These are phyloP conservation scores for Athripsodes cinereus DNA, from an alignment of 2,888 invertebrate genomes.

Conservation along the genomic window DNA sequence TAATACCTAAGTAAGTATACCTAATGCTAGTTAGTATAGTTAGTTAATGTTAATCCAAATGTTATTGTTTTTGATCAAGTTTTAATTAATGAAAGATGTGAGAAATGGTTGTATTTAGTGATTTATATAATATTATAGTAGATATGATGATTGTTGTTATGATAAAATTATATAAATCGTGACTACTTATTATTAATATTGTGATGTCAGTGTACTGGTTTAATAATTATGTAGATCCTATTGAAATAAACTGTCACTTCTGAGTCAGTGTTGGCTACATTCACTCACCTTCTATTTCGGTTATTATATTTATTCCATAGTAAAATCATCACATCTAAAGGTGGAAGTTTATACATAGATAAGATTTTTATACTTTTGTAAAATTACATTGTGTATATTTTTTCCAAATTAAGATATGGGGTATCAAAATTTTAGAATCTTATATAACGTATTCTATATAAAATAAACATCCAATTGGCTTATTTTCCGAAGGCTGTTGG, in stretches of 20 bases:
- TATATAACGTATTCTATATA: too few relatives aligned
- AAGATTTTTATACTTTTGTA: slow-evolving; percentile 22
- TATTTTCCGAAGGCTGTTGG: too few relatives aligned
- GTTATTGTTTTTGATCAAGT: slow-evolving; percentile 4
- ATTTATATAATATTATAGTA: neutral
- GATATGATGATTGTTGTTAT: neutral
- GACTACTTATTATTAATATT: neutral
- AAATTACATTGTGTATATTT: slow-evolving; percentile 2
- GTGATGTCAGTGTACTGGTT: slow-evolving; percentile 1
- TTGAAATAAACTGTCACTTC: neutral
- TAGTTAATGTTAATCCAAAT: slow-evolving; percentile 3
- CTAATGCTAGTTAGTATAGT: neutral
- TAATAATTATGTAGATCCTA: neutral
- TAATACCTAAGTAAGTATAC: neutral
- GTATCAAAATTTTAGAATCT: too few relatives aligned
- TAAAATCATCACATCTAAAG: neutral
- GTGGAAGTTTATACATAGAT: slow-evolving; percentile 6
- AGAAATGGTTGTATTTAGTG: slow-evolving; percentile 1
- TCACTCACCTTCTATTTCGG: neutral
- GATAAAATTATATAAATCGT: neutral
- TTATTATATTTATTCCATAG: neutral
- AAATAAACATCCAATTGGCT: too few relatives aligned
- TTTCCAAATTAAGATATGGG: too few relatives aligned
- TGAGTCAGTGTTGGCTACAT: neutral
- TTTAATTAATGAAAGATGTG: slow-evolving; percentile 4